These are phyloP conservation scores for human DNA, from an alignment of 2,113 vertebrate genomes.

Conservation along the genomic window GRCh38 chr3:102786001-102786500, in stretches of 20 bases:
- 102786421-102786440: background rate
- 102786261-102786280: background rate
- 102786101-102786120: background rate
- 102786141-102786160: background rate
- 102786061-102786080: background rate
- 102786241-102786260: background rate
- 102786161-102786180: background rate
- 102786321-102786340: background rate
- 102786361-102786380: background rate
- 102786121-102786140: slow-evolving; percentile 16
- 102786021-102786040: background rate
- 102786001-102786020: background rate
- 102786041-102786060: background rate
- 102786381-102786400: background rate
- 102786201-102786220: background rate
- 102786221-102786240: background rate
- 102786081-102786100: background rate
- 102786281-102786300: background rate
- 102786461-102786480: background rate
- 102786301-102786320: background rate
- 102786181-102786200: background rate
- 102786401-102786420: background rate
- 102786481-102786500: background rate
- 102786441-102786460: background rate
- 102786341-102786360: background rate